Evolutionary conservation across 2,797 vertebrate species (phyloP).

Genomic region (Molossus alvarezi): DNA sequence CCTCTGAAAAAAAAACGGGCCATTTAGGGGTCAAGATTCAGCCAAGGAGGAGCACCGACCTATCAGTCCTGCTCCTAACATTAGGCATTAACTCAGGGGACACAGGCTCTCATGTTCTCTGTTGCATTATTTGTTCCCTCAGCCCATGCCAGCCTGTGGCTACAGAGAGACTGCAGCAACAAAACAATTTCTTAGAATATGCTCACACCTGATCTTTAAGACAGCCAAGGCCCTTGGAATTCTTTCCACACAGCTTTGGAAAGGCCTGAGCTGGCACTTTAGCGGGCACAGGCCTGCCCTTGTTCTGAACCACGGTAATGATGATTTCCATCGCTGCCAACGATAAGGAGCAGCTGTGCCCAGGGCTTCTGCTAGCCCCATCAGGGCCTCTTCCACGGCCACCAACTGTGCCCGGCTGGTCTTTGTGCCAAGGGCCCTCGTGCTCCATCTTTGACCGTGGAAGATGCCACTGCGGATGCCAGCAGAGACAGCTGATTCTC

Average conservation of each 20-base stretch:
- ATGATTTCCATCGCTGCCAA: not conserved
- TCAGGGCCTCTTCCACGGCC: not conserved
- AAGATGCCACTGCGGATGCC: not conserved
- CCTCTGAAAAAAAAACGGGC: not conserved
- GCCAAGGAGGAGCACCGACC: not conserved
- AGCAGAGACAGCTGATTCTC: not conserved
- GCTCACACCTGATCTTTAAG: not conserved
- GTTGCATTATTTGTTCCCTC: not conserved
- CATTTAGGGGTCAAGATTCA: not conserved
- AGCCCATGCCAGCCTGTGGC: not conserved
- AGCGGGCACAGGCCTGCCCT: not conserved
- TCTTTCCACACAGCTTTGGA: not conserved
- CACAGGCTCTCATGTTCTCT: not conserved
- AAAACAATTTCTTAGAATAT: constrained; percentile 25
- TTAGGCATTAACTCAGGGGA: not conserved
- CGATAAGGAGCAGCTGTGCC: not conserved
- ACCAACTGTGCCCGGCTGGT: not conserved
- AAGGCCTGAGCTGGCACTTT: not conserved
- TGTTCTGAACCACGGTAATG: not conserved
- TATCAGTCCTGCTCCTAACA: not conserved
- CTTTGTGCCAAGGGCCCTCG: not conserved
- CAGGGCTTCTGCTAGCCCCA: not conserved
- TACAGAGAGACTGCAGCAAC: not conserved
- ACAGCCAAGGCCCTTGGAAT: not conserved
- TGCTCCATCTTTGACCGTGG: not conserved